phyloP scores from a whole-genome alignment of 2,797 vertebrate genomes.

The Poeciliopsis presidionis region DNA sequence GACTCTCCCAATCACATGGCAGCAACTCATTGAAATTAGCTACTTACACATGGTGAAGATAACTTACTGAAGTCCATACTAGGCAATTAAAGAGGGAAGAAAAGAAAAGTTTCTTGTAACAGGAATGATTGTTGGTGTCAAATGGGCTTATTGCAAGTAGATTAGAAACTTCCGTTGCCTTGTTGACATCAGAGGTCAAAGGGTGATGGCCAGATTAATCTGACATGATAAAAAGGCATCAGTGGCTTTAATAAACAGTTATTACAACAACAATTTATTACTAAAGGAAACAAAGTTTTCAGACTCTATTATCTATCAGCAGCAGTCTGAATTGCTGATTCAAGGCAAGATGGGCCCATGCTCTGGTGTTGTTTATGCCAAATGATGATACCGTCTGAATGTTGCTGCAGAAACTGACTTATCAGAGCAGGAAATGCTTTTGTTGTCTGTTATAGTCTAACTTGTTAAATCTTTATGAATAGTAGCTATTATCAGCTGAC shows the following conservation, averaged over 20 bases:
- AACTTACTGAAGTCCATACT: not conserved
- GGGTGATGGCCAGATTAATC: not conserved
- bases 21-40: not conserved
- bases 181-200: not conserved
- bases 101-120: not conserved
- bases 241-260: not conserved
- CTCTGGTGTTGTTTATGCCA: not conserved
- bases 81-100: not conserved
- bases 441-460: not conserved
- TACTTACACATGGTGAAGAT: not conserved
- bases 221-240: not conserved
- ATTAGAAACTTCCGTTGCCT: not conserved
- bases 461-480: not conserved
- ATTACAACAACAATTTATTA: not conserved
- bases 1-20: not conserved
- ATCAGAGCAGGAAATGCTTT: not conserved
- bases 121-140: not conserved
- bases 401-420: not conserved
- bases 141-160: not conserved
- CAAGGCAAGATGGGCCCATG: not conserved
- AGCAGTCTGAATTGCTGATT: not conserved
- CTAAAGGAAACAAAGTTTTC: not conserved
- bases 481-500: not conserved
- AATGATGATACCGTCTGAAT: not conserved
- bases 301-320: not conserved